Base-by-base conservation (phyloP, 1,140 invertebrate genomes). In the Bombus pyrosoma region DNA sequence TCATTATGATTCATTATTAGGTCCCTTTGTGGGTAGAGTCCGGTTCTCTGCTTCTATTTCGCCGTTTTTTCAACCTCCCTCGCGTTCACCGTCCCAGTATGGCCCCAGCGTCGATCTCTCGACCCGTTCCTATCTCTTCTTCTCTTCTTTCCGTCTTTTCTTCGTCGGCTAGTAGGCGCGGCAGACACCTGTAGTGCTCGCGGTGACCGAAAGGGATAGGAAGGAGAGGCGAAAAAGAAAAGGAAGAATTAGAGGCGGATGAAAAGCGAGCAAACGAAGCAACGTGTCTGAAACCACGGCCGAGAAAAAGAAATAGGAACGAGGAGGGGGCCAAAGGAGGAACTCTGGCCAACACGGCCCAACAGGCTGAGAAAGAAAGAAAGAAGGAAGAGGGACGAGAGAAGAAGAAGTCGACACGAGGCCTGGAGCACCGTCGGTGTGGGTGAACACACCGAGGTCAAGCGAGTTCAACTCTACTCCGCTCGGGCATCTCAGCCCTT, bases 1-100 rank as follows among this genome's bases (percentile, higher is more conserved):
- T 93, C 91, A 93, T 93, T 93, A 93, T 92, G 91, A 92, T 93
- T 93, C 92, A 93, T 93, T 94, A 93, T 93, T 92, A 90, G 88
- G 88, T 88, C 87, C 90, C 86, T 93, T 94, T 94, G 93, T 92
- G 90, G 83, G 85, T 88, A 90, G 83, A 85, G 90, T 92, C 91
- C 88, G 93, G 88, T 93, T 93, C 87, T 89, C 72, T 83, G 53
- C 72, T 91, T 91, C 89, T 88, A 88, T 83, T 90, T 92, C 89
- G 75, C 76, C 79, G 72, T 86, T 91, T 89, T 88, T 89, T 90
- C 79, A 47, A 32, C 78, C 85, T 78, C 82, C 28, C 75, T 75
- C 79, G 66, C 79, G 59, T 68, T 82, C 53, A 47, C 75, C 81
- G 74, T 62, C 66, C 81, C 28, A 10, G 13, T 64, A 34, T 47